These are phyloP conservation scores for Colaptes auratus DNA, from an alignment of 2,113 vertebrate species.

Conservation along the genomic window DNA sequence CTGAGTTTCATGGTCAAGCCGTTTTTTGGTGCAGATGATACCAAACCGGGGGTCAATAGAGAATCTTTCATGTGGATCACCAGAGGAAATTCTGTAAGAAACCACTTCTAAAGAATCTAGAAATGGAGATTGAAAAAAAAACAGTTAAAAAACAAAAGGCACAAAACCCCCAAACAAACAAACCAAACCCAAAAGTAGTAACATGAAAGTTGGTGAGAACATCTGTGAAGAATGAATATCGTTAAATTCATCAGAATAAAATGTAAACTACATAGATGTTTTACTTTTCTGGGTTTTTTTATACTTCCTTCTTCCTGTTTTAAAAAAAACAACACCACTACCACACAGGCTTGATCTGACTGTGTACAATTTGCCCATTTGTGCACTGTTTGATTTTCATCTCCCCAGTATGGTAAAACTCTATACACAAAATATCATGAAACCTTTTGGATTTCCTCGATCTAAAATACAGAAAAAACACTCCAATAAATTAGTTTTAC, in stretches of 20 bases:
- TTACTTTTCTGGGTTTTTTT: not conserved
- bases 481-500: not conserved
- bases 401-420: not conserved
- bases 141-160: not conserved
- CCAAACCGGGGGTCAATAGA: conserved; percentile 83
- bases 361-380: not conserved
- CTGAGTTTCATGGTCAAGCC: conserved; percentile 86
- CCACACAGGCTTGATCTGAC: not conserved
- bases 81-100: conserved; percentile 88
- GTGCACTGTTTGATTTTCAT: not conserved
- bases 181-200: not conserved
- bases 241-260: not conserved
- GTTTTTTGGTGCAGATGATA: conserved; percentile 77
- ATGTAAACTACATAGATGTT: not conserved
- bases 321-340: too few relatives aligned
- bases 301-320: not conserved
- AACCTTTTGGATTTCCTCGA: not conserved
- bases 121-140: not conserved
- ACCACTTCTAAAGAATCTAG: conserved; percentile 81
- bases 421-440: conserved; percentile 2
- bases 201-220: not conserved
- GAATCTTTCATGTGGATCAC: conserved; percentile 83
- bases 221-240: not conserved
- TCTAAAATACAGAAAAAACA: not conserved
- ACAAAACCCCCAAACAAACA: not conserved